Evolutionary conservation across 2,113 vertebrate genomes (phyloP).

Genomic region (Malaclemys terrapin): DNA sequence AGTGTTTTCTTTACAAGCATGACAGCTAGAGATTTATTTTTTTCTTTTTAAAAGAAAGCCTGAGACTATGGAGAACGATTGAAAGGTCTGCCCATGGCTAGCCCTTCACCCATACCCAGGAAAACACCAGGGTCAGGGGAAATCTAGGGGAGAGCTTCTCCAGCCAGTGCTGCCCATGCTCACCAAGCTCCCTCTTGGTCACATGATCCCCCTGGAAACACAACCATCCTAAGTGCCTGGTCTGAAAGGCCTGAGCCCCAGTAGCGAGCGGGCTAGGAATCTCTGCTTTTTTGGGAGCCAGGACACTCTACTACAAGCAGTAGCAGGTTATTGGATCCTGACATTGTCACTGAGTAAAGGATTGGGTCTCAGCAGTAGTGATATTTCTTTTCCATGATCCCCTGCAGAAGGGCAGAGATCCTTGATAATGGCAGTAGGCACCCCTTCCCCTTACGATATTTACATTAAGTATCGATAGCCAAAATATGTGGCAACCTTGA

Average conservation of each 20-base stretch:
- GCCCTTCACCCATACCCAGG: rapidly evolving
- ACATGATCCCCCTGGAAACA: neutral
- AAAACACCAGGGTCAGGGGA: neutral
- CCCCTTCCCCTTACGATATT: neutral
- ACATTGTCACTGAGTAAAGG: neutral
- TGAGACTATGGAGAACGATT: neutral
- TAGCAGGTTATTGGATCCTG: neutral
- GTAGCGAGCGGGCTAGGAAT: too few relatives aligned
- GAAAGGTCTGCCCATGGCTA: neutral
- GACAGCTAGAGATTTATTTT: neutral
- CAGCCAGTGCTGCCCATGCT: neutral
- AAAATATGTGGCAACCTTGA: neutral
- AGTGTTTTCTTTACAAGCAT: neutral
- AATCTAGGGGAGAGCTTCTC: neutral
- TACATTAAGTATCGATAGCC: neutral
- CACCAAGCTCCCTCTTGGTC: neutral
- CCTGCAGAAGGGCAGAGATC: neutral
- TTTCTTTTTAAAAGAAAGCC: neutral
- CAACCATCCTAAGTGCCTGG: neutral
- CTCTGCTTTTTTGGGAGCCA: neutral
- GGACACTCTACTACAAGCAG: neutral
- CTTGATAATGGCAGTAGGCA: neutral
- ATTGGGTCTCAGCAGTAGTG: neutral
- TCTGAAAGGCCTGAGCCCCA: neutral
- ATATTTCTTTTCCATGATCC: neutral